Evolutionary conservation across 1,140 invertebrate genomes (phyloP).

Genomic region (Drosophila burlai): DNA sequence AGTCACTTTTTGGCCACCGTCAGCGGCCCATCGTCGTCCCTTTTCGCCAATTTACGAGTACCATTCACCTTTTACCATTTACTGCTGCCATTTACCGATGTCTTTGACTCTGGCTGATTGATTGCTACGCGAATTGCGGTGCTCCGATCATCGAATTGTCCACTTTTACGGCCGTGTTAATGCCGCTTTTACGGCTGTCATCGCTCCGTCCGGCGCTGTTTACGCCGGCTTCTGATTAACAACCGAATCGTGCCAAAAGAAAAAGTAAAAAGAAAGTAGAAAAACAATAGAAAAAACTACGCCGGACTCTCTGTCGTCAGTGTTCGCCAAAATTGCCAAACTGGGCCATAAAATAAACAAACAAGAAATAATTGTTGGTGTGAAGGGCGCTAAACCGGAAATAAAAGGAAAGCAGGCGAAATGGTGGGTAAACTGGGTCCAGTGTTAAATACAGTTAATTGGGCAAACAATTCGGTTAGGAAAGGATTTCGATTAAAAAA

Average conservation of each 20-base stretch:
- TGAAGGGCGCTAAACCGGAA: conserved; percentile 13
- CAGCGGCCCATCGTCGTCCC: conserved; percentile 37
- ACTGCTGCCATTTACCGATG: conserved; percentile 21
- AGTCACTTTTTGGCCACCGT: conserved; percentile 40
- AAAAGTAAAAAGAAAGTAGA: background rate
- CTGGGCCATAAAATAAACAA: conserved; percentile 42
- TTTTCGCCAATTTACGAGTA: conserved; percentile 34
- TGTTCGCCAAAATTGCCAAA: conserved; percentile 17
- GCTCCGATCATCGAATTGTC: conserved; percentile 62
- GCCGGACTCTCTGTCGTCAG: conserved; percentile 12
- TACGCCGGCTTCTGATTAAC: conserved; percentile 37
- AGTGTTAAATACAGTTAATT: conserved; percentile 28
- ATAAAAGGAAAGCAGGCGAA: conserved; percentile 17
- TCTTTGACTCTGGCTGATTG: conserved; percentile 55
- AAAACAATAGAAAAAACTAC: background rate
- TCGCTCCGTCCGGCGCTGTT: conserved; percentile 29
- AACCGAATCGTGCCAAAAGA: conserved; percentile 27
- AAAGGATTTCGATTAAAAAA: background rate
- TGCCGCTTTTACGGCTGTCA: conserved; percentile 59
- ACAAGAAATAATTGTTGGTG: conserved; percentile 33
- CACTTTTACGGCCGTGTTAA: conserved; percentile 62
- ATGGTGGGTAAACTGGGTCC: conserved; percentile 34
- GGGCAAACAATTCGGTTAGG: background rate
- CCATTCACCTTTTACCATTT: conserved; percentile 27
- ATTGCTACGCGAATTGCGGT: conserved; percentile 60